Evolutionary conservation across 1,140 invertebrate genomes (phyloP).

Genomic region (Maconellicoccus hirsutus): DNA sequence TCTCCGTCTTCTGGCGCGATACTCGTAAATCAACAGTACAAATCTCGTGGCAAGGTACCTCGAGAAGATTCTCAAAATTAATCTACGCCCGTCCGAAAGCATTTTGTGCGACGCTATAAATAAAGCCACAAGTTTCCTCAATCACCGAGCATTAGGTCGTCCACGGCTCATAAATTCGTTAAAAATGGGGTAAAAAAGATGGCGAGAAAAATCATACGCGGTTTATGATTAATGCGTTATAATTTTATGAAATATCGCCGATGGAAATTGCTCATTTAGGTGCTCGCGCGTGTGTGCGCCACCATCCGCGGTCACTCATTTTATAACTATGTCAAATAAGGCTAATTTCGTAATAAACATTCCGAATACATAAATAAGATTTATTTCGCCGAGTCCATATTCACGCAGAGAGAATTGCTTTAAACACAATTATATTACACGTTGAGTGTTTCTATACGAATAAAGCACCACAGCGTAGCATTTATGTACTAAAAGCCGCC

Average conservation of each 20-base stretch:
- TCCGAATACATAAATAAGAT: slow-evolving; percentile 17
- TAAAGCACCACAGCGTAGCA: background rate
- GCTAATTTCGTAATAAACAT: slow-evolving; percentile 21
- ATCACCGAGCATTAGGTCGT: too few relatives aligned
- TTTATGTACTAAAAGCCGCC: background rate
- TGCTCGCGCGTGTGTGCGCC: too few relatives aligned
- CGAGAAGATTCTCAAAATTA: too few relatives aligned
- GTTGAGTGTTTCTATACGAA: slow-evolving; percentile 16
- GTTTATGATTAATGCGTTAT: slow-evolving; percentile 5
- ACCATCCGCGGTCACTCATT: slow-evolving; percentile 8
- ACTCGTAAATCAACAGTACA: too few relatives aligned
- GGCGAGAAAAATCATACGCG: too few relatives aligned
- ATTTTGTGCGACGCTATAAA: too few relatives aligned
- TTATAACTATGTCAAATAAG: slow-evolving; percentile 19
- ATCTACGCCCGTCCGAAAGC: too few relatives aligned
- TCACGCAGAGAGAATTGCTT: slow-evolving; percentile 21
- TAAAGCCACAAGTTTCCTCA: too few relatives aligned
- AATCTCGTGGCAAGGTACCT: too few relatives aligned
- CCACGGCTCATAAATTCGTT: too few relatives aligned
- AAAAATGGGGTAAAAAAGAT: too few relatives aligned
- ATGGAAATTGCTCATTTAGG: background rate
- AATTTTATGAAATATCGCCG: background rate
- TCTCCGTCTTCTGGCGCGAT: too few relatives aligned
- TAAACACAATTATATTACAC: slow-evolving; percentile 22
- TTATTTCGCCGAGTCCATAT: slow-evolving; percentile 1